Evolutionary conservation across 1,140 invertebrate genomes (phyloP).

Genomic region (Lordiphosa collinella): DNA sequence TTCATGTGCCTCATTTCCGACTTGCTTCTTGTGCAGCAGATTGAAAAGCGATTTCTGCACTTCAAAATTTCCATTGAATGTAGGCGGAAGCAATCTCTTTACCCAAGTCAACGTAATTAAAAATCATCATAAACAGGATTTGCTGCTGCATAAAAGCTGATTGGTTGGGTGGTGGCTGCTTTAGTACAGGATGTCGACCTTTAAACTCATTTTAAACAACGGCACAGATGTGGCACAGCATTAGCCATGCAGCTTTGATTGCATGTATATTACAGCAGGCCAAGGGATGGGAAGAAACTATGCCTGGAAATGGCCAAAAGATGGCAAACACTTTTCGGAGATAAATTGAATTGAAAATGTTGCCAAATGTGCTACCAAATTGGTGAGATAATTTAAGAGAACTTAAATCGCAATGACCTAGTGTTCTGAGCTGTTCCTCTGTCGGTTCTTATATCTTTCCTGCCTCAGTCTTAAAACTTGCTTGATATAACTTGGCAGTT

Average conservation of each 20-base stretch:
- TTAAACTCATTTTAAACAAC: constrained; percentile 20
- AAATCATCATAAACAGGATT: constrained; percentile 22
- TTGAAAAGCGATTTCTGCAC: constrained; percentile 19
- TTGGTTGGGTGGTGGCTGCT: background rate
- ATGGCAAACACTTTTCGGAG: constrained; percentile 1
- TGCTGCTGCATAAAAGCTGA: background rate
- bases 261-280: constrained; percentile 15
- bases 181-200: constrained; percentile 60
- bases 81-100: constrained; percentile 28
- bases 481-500: too few relatives aligned
- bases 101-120: constrained; percentile 21
- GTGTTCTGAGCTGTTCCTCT: too few relatives aligned
- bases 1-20: constrained; percentile 49
- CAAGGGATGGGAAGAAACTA: background rate
- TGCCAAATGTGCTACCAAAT: constrained; percentile 14
- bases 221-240: background rate
- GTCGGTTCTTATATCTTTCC: too few relatives aligned
- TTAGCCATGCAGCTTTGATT: constrained; percentile 25
- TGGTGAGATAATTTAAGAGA: too few relatives aligned
- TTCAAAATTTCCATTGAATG: constrained; percentile 32
- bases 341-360: constrained; percentile 1
- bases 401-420: too few relatives aligned
- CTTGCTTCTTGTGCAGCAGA: background rate
- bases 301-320: too few relatives aligned
- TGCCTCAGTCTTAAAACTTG: too few relatives aligned